Base-by-base conservation (phyloP, 2,797 vertebrate species). In the Labroides dimidiatus region DNA sequence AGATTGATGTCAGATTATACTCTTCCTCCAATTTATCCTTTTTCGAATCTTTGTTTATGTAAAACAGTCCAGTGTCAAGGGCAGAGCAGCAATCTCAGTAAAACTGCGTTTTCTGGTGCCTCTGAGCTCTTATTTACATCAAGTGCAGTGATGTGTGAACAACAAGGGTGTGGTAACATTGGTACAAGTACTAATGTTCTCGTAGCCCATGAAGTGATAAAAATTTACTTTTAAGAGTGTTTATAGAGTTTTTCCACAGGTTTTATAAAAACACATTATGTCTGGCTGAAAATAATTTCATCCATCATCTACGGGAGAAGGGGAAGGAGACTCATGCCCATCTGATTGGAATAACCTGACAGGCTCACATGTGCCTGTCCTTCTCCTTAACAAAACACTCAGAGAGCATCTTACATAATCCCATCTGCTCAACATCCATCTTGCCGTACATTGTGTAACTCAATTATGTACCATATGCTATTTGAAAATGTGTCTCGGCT, bases 321-420 rank as follows among this genome's bases (percentile, higher is more conserved):
- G 21, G n/a, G 44, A 59, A 43, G 44, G 80, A 70, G 52, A 33
- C 67, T 68, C 64, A 11, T 66, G 51, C 54, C 17, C n/a, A 17
- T 64, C 69, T 72, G 59, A 47, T 64, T 75, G 67, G 3, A 27
- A 68, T 37, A 64, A 75, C 41, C 44, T 57, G 63, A 77, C 64
- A 71, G 21, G 63, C 57, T 71, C 53, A 2, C 80, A 84, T 76
- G 86, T 89, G 83, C 60, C 67, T 36, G 24, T 72, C 54, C 61
- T 76, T 63, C 30, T 33, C 30, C 30, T 6, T 41, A 68, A 81
- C 72, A 45, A 73, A 71, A 78, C 73, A 77, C 43, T 75, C 66
- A 66, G 50, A 80, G 51, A 45, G 66, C 70, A 76, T 75, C 52
- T 86, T 85, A 69, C 72, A 65, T 82, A 70, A 84, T 39, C 48